These are phyloP conservation scores for Turritopsis dohrnii DNA, from an alignment of 30 jellyfish, hydroid and myxozoan genomes.

Conservation along the genomic window DNA sequence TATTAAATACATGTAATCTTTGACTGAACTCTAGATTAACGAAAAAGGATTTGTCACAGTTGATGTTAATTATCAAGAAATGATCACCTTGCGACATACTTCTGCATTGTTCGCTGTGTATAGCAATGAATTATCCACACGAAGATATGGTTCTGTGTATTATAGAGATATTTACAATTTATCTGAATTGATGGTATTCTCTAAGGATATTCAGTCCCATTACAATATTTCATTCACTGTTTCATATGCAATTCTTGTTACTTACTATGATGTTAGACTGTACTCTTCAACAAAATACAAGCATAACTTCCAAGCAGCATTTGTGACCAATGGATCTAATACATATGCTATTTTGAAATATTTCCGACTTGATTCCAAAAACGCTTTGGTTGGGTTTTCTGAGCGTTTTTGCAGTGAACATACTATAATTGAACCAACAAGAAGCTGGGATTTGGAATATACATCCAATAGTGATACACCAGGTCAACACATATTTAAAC, in stretches of 20 bases:
- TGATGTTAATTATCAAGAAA: background rate
- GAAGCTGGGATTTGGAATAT: background rate
- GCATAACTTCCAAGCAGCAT: conserved; percentile 1
- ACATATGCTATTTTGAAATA: conserved; percentile 6
- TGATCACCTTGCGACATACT: background rate
- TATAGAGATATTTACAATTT: background rate
- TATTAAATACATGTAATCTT: too few species aligned
- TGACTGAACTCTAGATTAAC: too few species aligned
- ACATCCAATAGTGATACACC: background rate
- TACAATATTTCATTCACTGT: background rate
- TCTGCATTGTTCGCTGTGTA: background rate
- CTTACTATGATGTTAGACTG: background rate
- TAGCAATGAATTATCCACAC: background rate
- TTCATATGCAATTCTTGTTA: background rate
- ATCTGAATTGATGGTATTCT: background rate
- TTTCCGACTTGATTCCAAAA: background rate
- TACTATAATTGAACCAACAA: background rate
- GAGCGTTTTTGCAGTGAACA: conserved; percentile 1
- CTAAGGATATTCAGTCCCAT: background rate
- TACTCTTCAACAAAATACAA: background rate
- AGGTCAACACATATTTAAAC: background rate
- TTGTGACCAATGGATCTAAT: background rate
- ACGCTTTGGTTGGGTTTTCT: conserved; percentile 13
- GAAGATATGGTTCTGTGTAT: conserved; percentile 1
- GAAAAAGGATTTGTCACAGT: too few species aligned